Evolutionary conservation across 2,113 vertebrate genomes (phyloP).

Genomic region (Perca schrenkii): DNA sequence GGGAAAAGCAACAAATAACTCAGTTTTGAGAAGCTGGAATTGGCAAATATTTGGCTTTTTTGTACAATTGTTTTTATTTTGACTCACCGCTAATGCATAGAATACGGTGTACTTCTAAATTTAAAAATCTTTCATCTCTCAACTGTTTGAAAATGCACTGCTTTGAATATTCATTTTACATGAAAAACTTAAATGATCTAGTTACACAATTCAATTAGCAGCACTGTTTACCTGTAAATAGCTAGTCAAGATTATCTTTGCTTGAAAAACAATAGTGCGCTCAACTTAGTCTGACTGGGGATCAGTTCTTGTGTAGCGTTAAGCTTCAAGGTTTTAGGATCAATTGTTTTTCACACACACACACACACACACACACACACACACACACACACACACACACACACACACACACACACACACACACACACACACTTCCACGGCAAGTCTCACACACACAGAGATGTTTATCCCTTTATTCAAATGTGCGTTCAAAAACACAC

Average conservation of each 20-base stretch:
- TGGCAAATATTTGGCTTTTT: background rate
- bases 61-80: no score
- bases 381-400: background rate
- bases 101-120: no score
- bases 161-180: background rate
- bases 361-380: background rate
- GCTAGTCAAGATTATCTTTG: conserved; percentile 7
- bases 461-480: conserved; percentile 63
- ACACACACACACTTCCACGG: background rate
- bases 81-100: no score
- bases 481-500: conserved; percentile 25
- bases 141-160: background rate
- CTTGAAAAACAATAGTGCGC: conserved; percentile 26
- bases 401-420: conserved; percentile 18
- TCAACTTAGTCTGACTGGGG: conserved; percentile 16
- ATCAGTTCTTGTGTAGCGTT: background rate
- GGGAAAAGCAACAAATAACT: background rate
- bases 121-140: no score
- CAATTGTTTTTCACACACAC: conserved; percentile 13
- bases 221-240: conserved; percentile 34
- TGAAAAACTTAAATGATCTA: background rate
- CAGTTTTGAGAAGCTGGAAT: background rate
- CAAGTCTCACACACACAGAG: conserved; percentile 9
- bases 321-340: conserved; percentile 17
- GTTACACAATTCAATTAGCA: background rate